Percentiles rank a stretch among this genome's conserved stretches.
Conservation (phyloP, 2,797 vertebrate genomes). For the Cephalopachus bancanus region DNA sequence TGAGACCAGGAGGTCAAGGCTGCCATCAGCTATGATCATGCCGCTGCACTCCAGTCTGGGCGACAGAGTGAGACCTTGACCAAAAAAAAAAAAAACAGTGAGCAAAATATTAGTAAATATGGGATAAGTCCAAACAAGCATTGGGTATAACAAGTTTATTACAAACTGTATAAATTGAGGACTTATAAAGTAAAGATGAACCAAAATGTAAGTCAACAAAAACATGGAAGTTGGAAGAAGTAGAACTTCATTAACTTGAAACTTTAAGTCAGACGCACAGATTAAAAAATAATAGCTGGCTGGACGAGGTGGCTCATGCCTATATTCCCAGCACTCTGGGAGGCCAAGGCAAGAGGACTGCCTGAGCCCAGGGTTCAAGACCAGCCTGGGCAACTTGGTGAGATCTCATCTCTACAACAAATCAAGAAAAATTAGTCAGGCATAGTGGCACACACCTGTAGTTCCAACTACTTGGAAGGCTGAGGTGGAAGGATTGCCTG, state of each 20-base stretch:
- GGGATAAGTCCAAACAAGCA: background rate
- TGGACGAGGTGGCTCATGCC: no score
- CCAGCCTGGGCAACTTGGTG: no score
- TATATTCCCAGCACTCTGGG: no score
- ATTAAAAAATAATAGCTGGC: background rate
- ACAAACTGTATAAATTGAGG: background rate
- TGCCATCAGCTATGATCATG: rapidly evolving
- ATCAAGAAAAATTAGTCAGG: no score
- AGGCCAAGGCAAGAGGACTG: no score
- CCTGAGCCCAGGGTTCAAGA: no score
- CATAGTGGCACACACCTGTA: no score
- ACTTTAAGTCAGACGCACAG: background rate
- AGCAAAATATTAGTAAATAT: background rate
- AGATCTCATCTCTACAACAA: no score
- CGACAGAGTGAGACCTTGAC: background rate
- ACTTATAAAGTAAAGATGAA: background rate
- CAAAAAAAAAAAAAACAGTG: background rate
- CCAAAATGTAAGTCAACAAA: background rate
- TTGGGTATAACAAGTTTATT: background rate
- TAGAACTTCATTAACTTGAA: background rate
- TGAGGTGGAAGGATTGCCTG: no score
- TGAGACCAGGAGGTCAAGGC: background rate
- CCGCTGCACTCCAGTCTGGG: background rate
- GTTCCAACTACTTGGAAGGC: no score
- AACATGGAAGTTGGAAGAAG: background rate